A percentile compares a stretch with the other conserved stretches of the same genome.
Conservation (phyloP, 1,140 invertebrate genomes). For the Aphidius gifuensis region DNA sequence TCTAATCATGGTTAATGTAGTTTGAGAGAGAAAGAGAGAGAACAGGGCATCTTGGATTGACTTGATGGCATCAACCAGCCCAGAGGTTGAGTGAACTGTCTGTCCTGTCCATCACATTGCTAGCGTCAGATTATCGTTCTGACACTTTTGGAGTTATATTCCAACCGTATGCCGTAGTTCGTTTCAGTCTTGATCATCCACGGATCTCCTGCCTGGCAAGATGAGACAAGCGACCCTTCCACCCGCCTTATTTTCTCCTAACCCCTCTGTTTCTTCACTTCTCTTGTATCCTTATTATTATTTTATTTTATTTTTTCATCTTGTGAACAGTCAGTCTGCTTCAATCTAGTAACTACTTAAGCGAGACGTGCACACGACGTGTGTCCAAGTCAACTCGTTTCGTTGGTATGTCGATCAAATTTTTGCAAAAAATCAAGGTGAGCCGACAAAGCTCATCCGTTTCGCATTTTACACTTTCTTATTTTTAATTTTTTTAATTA, state of each 20-base stretch:
- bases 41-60: too few relatives aligned
- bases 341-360: conserved; percentile 15
- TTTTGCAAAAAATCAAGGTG: conserved; percentile 28
- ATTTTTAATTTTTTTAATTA: conserved; percentile 10
- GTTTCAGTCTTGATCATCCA: conserved; percentile 22
- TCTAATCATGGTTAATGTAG: too few relatives aligned
- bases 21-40: too few relatives aligned
- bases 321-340: neutral
- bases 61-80: conserved; percentile 18
- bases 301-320: conserved; percentile 3
- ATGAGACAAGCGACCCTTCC: conserved; percentile 20
- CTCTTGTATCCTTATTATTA: conserved; percentile 21
- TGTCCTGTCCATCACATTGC: conserved; percentile 55
- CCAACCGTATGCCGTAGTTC: conserved; percentile 37
- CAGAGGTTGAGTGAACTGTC: conserved; percentile 50
- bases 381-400: conserved; percentile 45
- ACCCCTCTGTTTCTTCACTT: conserved; percentile 16
- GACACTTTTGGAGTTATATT: conserved; percentile 56
- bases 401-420: conserved; percentile 53
- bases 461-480: conserved; percentile 1
- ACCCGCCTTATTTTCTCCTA: conserved; percentile 22
- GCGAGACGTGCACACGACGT: conserved; percentile 28
- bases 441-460: conserved; percentile 20
- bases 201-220: conserved; percentile 13
- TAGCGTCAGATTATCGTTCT: conserved; percentile 57